phyloP scores from a whole-genome alignment of 2,888 invertebrate species.

The Alloplasta piceator region DNA sequence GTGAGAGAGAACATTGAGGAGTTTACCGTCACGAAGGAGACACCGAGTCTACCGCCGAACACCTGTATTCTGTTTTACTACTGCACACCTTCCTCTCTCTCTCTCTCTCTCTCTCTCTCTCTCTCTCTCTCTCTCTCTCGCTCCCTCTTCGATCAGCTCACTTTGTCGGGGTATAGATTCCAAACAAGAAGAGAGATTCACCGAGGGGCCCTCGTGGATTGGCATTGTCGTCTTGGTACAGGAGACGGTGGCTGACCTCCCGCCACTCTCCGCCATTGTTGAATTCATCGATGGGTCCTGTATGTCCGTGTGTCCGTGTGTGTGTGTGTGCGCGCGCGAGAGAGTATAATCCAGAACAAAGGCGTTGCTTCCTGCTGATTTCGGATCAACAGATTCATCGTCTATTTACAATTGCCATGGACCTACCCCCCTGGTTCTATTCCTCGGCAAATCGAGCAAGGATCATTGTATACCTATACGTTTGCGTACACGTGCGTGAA shows the following conservation, averaged over 20 bases:
- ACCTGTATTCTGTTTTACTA: conserved; percentile 47
- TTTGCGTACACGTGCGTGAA: background rate
- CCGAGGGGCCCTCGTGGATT: conserved; percentile 15
- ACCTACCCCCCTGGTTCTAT: conserved; percentile 33
- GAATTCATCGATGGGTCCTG: conserved; percentile 41
- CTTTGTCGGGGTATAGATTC: conserved; percentile 46
- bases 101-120: conserved; percentile 15
- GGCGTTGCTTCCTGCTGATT: conserved; percentile 62
- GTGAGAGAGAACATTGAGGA: conserved; percentile 7
- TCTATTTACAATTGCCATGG: conserved; percentile 57
- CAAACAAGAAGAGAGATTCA: conserved; percentile 46
- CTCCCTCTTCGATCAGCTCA: conserved; percentile 12
- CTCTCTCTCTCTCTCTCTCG: conserved; percentile 7
- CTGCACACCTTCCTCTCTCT: conserved; percentile 25
- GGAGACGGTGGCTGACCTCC: conserved; percentile 58
- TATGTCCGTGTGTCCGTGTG: conserved; percentile 14
- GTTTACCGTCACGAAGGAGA: conserved; percentile 21
- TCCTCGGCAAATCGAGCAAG: conserved; percentile 43
- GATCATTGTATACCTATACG: background rate
- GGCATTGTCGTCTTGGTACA: conserved; percentile 58
- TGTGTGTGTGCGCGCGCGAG: no score
- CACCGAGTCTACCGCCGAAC: conserved; percentile 31
- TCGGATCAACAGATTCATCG: conserved; percentile 64
- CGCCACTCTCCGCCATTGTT: conserved; percentile 56
- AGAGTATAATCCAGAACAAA: conserved; percentile 59